A percentile compares a stretch with the other conserved stretches of the same genome.
These are phyloP conservation scores for Sinopyrophorus schimmeli DNA, from an alignment of 2,888 invertebrate species.

Conservation along the genomic window DNA sequence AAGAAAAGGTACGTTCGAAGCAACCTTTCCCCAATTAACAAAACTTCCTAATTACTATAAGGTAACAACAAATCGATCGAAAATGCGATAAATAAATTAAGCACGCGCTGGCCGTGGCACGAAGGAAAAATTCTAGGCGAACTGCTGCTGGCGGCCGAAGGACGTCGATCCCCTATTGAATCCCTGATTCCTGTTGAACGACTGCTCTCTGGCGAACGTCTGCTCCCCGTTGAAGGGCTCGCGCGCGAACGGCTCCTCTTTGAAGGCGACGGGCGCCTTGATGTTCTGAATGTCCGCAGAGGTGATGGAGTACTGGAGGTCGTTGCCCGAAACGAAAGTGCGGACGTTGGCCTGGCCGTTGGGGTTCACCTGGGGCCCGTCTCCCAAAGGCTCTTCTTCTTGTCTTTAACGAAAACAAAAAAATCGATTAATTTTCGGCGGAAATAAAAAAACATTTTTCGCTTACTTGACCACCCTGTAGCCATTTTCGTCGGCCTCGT, in stretches of 20 bases:
- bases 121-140: too few species aligned
- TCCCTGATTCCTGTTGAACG: too few species aligned
- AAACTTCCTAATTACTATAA: too few species aligned
- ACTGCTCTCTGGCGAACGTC: too few species aligned
- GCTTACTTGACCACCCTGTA: conserved; percentile 60
- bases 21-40: too few species aligned
- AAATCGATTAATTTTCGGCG: background rate
- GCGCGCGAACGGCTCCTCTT: background rate
- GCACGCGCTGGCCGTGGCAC: too few species aligned
- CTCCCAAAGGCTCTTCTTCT: conserved; percentile 50
- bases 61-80: too few species aligned
- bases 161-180: too few species aligned
- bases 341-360: conserved; percentile 52
- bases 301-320: conserved; percentile 50
- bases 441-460: background rate
- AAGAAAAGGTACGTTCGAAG: too few species aligned
- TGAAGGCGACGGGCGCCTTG: background rate
- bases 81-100: too few species aligned
- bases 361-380: conserved; percentile 51
- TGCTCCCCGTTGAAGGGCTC: background rate
- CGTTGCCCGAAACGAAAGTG: conserved; percentile 48
- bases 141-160: too few species aligned
- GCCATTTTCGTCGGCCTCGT: conserved; percentile 63
- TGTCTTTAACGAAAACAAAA: conserved; percentile 46
- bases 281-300: conserved; percentile 45